A percentile compares a stretch with the other conserved stretches of the same genome.
These are phyloP conservation scores for Linnaemya vulpina DNA, from an alignment of 2,888 invertebrate genomes.

Conservation along the genomic window DNA sequence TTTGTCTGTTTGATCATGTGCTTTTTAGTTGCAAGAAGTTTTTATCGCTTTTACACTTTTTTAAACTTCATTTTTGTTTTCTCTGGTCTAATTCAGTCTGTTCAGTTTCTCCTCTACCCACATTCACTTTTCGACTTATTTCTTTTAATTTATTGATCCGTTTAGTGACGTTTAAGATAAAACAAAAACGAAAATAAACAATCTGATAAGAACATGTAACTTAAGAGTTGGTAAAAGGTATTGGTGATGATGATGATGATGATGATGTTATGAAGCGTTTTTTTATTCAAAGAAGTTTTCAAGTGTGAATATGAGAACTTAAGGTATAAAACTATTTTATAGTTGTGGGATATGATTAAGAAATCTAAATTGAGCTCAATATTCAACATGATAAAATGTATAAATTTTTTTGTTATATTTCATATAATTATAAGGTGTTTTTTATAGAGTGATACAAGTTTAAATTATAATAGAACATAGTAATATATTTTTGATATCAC, in stretches of 20 bases:
- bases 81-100: slow-evolving; percentile 1
- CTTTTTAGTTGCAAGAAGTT: slow-evolving; percentile 53
- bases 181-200: background rate
- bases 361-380: background rate
- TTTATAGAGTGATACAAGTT: no score
- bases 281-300: background rate
- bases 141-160: slow-evolving; percentile 53
- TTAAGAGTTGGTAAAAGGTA: background rate
- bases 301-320: background rate
- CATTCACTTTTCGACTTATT: slow-evolving; percentile 49
- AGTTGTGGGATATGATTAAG: background rate
- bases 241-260: background rate
- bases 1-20: slow-evolving; percentile 63
- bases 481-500: no score
- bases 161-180: background rate
- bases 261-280: background rate
- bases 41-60: slow-evolving; percentile 23
- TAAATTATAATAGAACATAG: no score
- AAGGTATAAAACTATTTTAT: background rate
- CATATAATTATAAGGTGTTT: no score
- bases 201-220: background rate
- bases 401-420: no score
- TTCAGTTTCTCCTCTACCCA: slow-evolving; percentile 36
- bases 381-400: background rate
- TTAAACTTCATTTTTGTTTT: background rate